A percentile compares a stretch with the other conserved stretches of the same genome.
Conservation (phyloP, 2,888 invertebrate genomes). For the Hypolimnas misippus region DNA sequence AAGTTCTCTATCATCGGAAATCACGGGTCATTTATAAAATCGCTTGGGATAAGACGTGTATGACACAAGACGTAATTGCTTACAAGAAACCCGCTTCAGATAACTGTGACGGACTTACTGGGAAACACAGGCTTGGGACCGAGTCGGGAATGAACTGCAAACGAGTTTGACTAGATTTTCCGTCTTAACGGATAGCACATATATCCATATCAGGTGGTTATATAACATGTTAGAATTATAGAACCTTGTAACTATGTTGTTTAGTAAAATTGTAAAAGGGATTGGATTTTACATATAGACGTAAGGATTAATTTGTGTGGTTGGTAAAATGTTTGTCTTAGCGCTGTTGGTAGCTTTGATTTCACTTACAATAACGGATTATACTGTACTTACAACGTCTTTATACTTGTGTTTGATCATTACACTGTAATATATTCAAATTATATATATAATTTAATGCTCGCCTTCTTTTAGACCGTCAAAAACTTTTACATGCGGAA, state of each 20-base stretch:
- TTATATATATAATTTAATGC: too few relatives aligned
- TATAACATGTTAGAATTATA: constrained; percentile 28
- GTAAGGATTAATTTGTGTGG: too few relatives aligned
- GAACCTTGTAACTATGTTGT: constrained; percentile 11
- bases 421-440: too few relatives aligned
- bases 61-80: constrained; percentile 9
- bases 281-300: too few relatives aligned
- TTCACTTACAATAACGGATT: too few relatives aligned
- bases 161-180: constrained; percentile 31
- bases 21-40: neutral
- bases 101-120: constrained; percentile 20
- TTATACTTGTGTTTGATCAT: too few relatives aligned
- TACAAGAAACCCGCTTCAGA: constrained; percentile 15
- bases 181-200: constrained; percentile 27
- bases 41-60: neutral
- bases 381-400: too few relatives aligned
- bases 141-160: constrained; percentile 27
- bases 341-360: too few relatives aligned
- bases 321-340: too few relatives aligned
- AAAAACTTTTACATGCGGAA: too few relatives aligned
- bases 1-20: neutral
- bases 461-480: too few relatives aligned
- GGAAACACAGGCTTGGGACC: constrained; percentile 13
- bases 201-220: constrained; percentile 31
- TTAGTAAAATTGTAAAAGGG: neutral